These are phyloP conservation scores for Troides oblongomaculatus DNA, from an alignment of 2,888 invertebrate genomes.

Conservation along the genomic window DNA sequence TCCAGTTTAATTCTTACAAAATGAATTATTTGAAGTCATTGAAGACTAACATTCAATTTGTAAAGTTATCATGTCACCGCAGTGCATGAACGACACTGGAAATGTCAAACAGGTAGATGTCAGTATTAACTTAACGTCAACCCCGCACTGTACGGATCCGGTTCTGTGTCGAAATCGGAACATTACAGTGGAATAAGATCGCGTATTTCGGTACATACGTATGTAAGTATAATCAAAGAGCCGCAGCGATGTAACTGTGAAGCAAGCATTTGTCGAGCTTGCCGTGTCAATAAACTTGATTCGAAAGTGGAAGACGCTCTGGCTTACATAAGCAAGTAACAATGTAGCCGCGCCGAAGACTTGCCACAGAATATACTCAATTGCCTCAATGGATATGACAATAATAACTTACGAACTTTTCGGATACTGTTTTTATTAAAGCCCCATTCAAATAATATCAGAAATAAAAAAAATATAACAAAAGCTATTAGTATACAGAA, in stretches of 20 bases:
- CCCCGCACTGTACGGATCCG: constrained; percentile 40
- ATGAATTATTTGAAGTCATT: background rate
- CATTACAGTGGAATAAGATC: constrained; percentile 49
- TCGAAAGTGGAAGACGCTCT: constrained; percentile 80
- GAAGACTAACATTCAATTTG: background rate
- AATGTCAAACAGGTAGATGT: constrained; percentile 30
- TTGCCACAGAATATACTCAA: constrained; percentile 41
- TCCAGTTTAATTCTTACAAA: background rate
- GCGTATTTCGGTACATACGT: constrained; percentile 44
- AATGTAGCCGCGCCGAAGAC: constrained; percentile 55
- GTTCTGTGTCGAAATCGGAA: constrained; percentile 45
- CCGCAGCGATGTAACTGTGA: constrained; percentile 73
- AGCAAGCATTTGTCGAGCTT: constrained; percentile 73
- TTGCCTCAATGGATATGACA: constrained; percentile 28
- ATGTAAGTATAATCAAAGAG: constrained; percentile 63
- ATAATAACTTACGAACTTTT: background rate
- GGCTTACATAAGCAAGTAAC: constrained; percentile 77
- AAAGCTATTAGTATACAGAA: too few relatives aligned
- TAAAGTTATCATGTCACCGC: background rate
- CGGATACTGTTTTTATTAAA: too few relatives aligned
- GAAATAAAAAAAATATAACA: too few relatives aligned
- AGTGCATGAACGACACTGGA: constrained; percentile 23
- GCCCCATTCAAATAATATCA: too few relatives aligned
- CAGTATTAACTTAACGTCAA: constrained; percentile 40
- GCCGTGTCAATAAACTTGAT: constrained; percentile 80